Evolutionary conservation across 2,888 invertebrate species (phyloP).

Genomic region (Heliconius aoede): DNA sequence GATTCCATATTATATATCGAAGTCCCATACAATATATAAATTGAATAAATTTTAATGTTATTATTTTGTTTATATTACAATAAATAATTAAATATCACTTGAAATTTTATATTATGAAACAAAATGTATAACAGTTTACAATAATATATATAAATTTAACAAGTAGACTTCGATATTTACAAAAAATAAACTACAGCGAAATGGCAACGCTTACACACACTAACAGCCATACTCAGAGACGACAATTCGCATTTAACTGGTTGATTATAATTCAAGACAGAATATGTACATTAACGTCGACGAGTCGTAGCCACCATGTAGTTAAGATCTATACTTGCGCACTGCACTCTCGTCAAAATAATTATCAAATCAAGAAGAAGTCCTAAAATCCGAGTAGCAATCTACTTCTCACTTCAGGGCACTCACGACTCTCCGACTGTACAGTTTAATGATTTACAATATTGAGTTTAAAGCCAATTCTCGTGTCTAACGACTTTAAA

Average conservation of each 20-base stretch:
- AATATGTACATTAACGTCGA: neutral
- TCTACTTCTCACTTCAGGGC: neutral
- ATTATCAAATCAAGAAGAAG: neutral
- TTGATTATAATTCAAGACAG: neutral
- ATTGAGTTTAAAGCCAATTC: neutral
- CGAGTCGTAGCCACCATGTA: neutral
- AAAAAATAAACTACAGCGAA: neutral
- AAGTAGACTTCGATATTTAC: conserved; percentile 41
- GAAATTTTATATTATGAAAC: conserved; percentile 1
- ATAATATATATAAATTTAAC: neutral
- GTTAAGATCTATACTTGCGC: neutral
- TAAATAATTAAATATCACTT: conserved; percentile 10
- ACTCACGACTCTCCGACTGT: neutral
- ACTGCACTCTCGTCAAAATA: neutral
- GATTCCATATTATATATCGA: conserved; percentile 33
- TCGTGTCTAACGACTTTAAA: neutral
- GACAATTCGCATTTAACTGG: neutral
- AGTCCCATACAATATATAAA: conserved; percentile 34
- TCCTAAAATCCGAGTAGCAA: neutral
- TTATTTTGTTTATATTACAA: conserved; percentile 7
- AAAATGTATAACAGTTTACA: conserved; percentile 6
- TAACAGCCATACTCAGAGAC: conserved; percentile 13
- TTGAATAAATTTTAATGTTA: conserved; percentile 3
- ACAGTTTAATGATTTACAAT: neutral
- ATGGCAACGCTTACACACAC: conserved; percentile 18